phyloP scores from a whole-genome alignment of 1,140 invertebrate species.

The Diuraphis noxia region DNA sequence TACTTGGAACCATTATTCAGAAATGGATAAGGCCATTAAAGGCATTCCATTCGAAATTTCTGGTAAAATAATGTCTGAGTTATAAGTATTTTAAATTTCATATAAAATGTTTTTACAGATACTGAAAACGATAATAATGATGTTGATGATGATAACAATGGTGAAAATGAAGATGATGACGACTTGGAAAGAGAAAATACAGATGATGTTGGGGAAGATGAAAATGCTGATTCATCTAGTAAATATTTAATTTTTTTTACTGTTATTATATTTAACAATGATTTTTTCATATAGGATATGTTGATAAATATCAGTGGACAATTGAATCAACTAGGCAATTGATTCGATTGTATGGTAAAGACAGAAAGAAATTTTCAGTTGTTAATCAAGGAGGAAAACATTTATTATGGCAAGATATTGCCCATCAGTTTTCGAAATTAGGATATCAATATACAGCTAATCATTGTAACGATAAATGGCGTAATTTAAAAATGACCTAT shows the following conservation, averaged over 20 bases:
- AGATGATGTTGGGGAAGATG: neutral
- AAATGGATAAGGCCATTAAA: constrained; percentile 28
- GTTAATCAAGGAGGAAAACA: constrained; percentile 33
- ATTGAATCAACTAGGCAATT: constrained; percentile 3
- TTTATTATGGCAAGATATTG: constrained; percentile 36
- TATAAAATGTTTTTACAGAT: neutral
- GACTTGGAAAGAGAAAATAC: neutral
- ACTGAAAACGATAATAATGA: neutral
- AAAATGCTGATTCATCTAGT: neutral
- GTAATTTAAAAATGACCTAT: constrained; percentile 45
- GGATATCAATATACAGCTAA: constrained; percentile 19
- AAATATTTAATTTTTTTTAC: neutral
- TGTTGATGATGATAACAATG: neutral
- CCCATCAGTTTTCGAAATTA: neutral
- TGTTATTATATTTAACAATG: neutral
- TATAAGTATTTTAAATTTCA: neutral
- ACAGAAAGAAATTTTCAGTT: neutral
- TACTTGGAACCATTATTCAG: constrained; percentile 6
- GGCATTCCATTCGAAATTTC: neutral
- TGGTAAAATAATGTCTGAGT: neutral
- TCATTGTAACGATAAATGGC: constrained; percentile 48
- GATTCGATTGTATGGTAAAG: constrained; percentile 8
- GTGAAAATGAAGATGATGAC: neutral
- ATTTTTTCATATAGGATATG: neutral
- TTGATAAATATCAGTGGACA: constrained; percentile 12